These are phyloP conservation scores for Tetraodon nigroviridis DNA, from an alignment of 2,113 vertebrate genomes.

Conservation along the genomic window DNA sequence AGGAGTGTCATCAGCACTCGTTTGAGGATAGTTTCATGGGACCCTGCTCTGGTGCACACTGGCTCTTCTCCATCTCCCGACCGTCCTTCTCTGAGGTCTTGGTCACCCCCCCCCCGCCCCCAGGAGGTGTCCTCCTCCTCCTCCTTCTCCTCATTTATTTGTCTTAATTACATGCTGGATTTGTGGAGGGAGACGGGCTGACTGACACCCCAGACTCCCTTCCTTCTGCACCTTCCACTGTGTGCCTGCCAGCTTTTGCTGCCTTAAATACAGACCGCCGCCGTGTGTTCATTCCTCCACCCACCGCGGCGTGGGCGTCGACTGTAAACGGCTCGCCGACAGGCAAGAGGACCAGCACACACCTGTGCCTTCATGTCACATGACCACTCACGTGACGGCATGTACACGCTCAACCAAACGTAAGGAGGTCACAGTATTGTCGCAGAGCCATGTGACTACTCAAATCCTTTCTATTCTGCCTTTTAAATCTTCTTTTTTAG, in stretches of 20 bases:
- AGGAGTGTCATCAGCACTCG: slow-evolving; percentile 49
- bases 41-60: slow-evolving; percentile 15
- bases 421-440: no score
- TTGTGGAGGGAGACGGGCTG: slow-evolving; percentile 47
- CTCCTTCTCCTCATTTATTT: slow-evolving; percentile 64
- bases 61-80: slow-evolving; percentile 8
- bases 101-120: slow-evolving; percentile 47
- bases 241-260: slow-evolving; percentile 62
- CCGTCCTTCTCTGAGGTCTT: slow-evolving; percentile 15
- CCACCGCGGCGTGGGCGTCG: slow-evolving; percentile 58
- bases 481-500: no score
- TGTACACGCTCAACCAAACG: background rate
- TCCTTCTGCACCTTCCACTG: slow-evolving; percentile 52
- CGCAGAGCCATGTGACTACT: no score
- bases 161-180: slow-evolving; percentile 71
- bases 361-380: slow-evolving; percentile 61
- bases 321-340: slow-evolving; percentile 54
- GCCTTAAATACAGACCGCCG: slow-evolving; percentile 59
- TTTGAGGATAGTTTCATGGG: slow-evolving; percentile 48
- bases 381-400: background rate
- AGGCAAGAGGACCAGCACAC: slow-evolving; percentile 67
- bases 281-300: slow-evolving; percentile 9
- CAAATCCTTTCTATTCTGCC: no score
- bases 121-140: slow-evolving; percentile 55
- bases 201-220: slow-evolving; percentile 63